These are phyloP conservation scores for Clistopyga incitator DNA, from an alignment of 2,888 invertebrate genomes.

Conservation along the genomic window DNA sequence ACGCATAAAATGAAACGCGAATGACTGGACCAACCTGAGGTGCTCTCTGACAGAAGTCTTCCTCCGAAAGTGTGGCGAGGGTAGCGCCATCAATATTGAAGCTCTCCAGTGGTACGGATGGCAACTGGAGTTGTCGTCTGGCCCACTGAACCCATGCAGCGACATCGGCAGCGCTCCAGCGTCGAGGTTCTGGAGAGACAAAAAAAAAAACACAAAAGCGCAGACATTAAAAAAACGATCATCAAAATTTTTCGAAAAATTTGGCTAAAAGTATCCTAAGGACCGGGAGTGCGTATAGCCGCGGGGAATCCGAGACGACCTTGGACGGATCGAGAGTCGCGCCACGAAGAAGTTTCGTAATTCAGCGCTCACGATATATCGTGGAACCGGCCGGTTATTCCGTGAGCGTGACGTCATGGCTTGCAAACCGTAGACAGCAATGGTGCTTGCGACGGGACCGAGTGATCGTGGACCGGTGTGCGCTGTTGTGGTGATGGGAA, in stretches of 20 bases:
- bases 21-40: conserved; percentile 88
- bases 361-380: conserved; percentile 62
- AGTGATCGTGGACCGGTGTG: conserved; percentile 19
- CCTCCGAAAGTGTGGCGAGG: conserved; percentile 91
- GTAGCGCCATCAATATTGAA: conserved; percentile 93
- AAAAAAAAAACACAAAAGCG: conserved; percentile 35
- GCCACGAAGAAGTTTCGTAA: conserved; percentile 78
- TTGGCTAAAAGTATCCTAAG: not conserved
- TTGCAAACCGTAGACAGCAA: conserved; percentile 59
- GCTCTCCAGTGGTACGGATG: conserved; percentile 90
- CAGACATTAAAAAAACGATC: not conserved
- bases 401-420: conserved; percentile 78
- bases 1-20: not conserved
- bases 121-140: conserved; percentile 91
- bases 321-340: conserved; percentile 68
- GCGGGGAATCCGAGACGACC: conserved; percentile 69
- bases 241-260: not conserved
- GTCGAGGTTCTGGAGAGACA: conserved; percentile 93
- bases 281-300: conserved; percentile 8
- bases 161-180: conserved; percentile 94
- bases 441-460: conserved; percentile 56
- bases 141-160: conserved; percentile 96
- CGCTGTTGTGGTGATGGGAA: conserved; percentile 38
- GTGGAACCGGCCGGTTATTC: conserved; percentile 75
- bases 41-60: conserved; percentile 93